A percentile compares a stretch with the other conserved stretches of the same genome.
Evolutionary conservation across 2,888 invertebrate species (phyloP).

Genomic region (Ptychoptera contaminata): DNA sequence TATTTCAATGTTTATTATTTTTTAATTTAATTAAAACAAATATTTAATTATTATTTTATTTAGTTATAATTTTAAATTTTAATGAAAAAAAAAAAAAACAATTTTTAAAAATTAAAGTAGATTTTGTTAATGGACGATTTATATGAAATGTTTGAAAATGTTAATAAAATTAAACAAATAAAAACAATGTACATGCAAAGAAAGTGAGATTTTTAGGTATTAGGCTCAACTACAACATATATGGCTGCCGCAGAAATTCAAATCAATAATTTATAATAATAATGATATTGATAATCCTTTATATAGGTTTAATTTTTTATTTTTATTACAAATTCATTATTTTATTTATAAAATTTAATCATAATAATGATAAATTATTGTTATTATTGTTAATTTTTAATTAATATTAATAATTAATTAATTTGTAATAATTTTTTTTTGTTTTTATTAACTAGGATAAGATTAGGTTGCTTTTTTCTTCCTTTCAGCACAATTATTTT

Average conservation of each 20-base stretch:
- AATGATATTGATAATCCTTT: too few relatives aligned
- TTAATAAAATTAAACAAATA: conserved; percentile 26
- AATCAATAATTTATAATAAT: neutral
- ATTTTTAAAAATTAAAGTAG: too few relatives aligned
- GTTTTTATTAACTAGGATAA: neutral
- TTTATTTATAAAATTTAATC: too few relatives aligned
- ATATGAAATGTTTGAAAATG: conserved; percentile 19
- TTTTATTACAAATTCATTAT: too few relatives aligned
- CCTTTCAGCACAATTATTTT: conserved; percentile 59
- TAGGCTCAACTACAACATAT: conserved; percentile 5
- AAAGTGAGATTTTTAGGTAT: conserved; percentile 3
- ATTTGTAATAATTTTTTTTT: neutral
- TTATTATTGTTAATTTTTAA: too few relatives aligned
- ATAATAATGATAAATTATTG: too few relatives aligned
- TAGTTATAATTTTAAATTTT: neutral
- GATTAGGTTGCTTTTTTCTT: conserved; percentile 42
- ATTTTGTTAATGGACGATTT: too few relatives aligned
- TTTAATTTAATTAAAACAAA: conserved; percentile 11
- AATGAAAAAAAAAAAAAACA: too few relatives aligned
- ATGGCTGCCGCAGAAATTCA: conserved; percentile 15
- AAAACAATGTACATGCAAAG: neutral
- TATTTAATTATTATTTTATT: conserved; percentile 1
- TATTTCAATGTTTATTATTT: conserved; percentile 11
- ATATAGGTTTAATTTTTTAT: too few relatives aligned
- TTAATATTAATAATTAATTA: neutral